A percentile compares a stretch with the other conserved stretches of the same genome.
Evolutionary conservation across 2,113 vertebrate species (phyloP).

Genomic region (Atlantisia rogersi): DNA sequence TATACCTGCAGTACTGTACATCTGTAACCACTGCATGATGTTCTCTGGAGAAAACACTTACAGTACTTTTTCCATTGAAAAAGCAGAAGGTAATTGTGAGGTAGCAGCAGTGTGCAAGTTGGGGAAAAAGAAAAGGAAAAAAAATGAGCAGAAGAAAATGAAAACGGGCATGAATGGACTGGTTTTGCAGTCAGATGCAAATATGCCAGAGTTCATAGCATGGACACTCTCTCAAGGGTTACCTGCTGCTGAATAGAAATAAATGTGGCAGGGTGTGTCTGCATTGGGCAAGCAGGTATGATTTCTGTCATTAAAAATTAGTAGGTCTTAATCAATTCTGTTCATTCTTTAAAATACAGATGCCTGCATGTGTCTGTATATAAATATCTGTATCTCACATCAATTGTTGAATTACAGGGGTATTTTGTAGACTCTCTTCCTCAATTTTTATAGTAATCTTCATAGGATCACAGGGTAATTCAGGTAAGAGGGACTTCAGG

Average conservation of each 20-base stretch:
- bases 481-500: not conserved
- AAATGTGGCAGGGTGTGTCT: not conserved
- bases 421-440: not conserved
- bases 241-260: not conserved
- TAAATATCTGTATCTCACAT: not conserved
- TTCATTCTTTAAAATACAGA: not conserved
- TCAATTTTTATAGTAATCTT: not conserved
- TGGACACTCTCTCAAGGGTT: not conserved
- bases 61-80: not conserved
- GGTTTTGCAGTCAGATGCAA: not conserved
- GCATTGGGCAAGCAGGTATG: not conserved
- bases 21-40: not conserved
- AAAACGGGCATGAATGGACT: not conserved
- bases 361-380: not conserved
- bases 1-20: not conserved
- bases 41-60: not conserved
- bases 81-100: not conserved
- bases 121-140: fast-evolving
- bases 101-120: not conserved
- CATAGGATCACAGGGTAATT: not conserved
- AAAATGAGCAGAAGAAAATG: not conserved
- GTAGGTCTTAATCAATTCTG: not conserved
- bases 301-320: not conserved
- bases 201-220: not conserved
- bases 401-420: not conserved